phyloP scores from a whole-genome alignment of 2,113 vertebrate genomes.

The Eulemur macaco region DNA sequence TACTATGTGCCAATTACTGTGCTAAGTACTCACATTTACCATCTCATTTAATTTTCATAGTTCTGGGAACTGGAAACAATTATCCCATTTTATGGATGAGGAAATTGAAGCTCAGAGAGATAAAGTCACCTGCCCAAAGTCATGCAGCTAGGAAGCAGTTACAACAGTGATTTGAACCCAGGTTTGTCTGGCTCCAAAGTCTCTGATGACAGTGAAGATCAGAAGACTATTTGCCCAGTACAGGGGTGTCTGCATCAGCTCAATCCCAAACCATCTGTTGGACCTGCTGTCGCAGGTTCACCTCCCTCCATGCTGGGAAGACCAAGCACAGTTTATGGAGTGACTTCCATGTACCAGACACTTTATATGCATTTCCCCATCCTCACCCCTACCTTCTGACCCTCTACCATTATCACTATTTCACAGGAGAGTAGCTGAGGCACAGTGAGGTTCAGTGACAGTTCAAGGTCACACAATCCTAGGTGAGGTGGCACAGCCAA shows the following conservation, averaged over 20 bases:
- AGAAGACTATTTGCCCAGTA: neutral
- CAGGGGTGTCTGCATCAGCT: neutral
- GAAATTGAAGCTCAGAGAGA: constrained; percentile 26
- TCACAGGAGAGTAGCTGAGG: neutral
- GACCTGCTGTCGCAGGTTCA: neutral
- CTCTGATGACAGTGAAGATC: neutral
- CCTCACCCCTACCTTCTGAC: neutral
- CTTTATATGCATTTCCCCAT: neutral
- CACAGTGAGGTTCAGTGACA: neutral
- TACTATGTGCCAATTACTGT: neutral
- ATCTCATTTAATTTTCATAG: neutral
- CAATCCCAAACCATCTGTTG: neutral
- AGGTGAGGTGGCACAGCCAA: neutral
- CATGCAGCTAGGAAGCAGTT: neutral
- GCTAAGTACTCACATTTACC: neutral
- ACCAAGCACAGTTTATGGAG: neutral
- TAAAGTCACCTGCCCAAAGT: neutral
- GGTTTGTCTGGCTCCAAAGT: neutral
- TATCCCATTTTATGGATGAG: neutral
- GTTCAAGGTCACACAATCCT: neutral
- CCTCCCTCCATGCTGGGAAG: neutral
- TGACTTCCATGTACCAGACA: neutral
- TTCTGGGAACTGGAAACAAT: constrained; percentile 31
- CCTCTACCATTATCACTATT: neutral
- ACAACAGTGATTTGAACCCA: neutral